Percentiles rank a stretch among this genome's conserved stretches.
These are phyloP conservation scores for Miichthys miiuy DNA, from an alignment of 2,797 vertebrate species.

Conservation along the genomic window DNA sequence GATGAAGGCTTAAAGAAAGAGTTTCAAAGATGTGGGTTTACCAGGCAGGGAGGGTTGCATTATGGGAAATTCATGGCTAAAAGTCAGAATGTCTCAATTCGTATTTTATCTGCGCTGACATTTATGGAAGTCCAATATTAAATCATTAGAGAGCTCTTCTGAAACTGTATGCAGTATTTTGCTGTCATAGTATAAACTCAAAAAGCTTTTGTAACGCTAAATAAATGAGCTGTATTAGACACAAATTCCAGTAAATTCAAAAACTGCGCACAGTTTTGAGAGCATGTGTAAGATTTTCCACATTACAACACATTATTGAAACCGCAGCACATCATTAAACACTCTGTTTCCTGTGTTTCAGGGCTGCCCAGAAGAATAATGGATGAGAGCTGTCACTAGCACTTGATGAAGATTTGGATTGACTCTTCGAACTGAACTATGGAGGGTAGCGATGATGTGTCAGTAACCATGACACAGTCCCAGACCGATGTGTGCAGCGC, in stretches of 20 bases:
- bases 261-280: not conserved
- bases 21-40: not conserved
- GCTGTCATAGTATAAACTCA: not conserved
- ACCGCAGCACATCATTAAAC: constrained; percentile 3
- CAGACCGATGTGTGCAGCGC: constrained; percentile 78
- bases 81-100: not conserved
- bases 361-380: constrained; percentile 69
- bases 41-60: not conserved
- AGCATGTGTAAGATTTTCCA: not conserved
- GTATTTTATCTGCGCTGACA: not conserved
- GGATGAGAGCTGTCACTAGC: constrained; percentile 65
- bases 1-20: no score
- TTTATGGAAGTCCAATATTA: not conserved
- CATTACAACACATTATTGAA: constrained; percentile 1
- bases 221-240: constrained; percentile 6
- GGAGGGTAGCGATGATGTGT: constrained; percentile 89
- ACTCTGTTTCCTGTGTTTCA: constrained; percentile 57
- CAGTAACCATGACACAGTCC: constrained; percentile 85
- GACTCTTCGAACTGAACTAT: constrained; percentile 75
- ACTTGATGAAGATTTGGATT: constrained; percentile 70
- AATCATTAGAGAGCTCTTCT: not conserved
- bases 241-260: constrained; percentile 3
- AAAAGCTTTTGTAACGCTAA: not conserved
- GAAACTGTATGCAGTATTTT: not conserved
- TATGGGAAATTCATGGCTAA: constrained; percentile 7